These are phyloP conservation scores for Hypotaenidia philippensis DNA, from an alignment of 2,797 vertebrate genomes.

Conservation along the genomic window DNA sequence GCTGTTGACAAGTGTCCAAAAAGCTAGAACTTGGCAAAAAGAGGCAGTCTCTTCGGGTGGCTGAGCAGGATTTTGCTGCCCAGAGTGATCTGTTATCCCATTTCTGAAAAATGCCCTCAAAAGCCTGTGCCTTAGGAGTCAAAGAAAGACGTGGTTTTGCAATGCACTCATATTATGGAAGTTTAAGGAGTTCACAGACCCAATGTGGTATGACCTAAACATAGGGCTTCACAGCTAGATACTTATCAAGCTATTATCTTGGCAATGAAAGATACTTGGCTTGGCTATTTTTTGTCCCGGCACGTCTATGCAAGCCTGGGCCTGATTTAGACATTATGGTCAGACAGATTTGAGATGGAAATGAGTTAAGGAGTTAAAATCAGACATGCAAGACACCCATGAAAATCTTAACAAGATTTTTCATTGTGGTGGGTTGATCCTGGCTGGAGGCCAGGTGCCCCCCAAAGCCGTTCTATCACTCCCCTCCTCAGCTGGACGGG, in stretches of 20 bases:
- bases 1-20: neutral
- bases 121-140: neutral
- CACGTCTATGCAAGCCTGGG: neutral
- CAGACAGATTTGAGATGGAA: neutral
- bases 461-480: too few species aligned
- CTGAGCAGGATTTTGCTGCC: neutral
- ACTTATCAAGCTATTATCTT: neutral
- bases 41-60: neutral
- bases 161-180: neutral
- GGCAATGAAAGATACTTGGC: neutral
- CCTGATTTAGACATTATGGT: neutral
- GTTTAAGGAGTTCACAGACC: neutral
- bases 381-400: neutral
- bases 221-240: neutral
- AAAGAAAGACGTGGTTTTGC: neutral
- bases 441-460: too few species aligned
- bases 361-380: neutral
- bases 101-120: conserved; percentile 3
- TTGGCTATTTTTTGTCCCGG: neutral
- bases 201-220: neutral
- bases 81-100: conserved; percentile 2
- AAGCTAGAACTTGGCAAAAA: conserved; percentile 24
- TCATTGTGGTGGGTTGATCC: neutral
- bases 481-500: too few species aligned
- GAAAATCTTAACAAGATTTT: neutral